Evolutionary conservation across 2,888 invertebrate species (phyloP).

Genomic region (Ryuthela nishihirai): DNA sequence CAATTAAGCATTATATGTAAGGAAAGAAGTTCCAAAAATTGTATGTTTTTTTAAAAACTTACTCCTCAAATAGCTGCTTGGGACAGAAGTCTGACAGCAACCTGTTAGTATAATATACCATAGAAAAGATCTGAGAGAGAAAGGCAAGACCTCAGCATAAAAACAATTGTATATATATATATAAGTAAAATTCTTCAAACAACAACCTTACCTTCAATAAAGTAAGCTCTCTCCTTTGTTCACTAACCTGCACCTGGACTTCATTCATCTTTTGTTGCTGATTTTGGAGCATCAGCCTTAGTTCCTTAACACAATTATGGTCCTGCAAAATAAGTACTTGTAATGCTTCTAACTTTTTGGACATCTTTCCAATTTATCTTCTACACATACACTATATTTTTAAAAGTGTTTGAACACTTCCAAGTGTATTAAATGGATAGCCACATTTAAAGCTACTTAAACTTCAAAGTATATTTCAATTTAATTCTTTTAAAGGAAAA

Average conservation of each 20-base stretch:
- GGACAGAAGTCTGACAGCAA: no score
- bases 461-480: no score
- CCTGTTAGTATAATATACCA: no score
- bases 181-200: not conserved
- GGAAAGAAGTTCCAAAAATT: no score
- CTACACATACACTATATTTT: not conserved
- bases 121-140: no score
- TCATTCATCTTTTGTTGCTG: conserved; percentile 83
- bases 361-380: not conserved
- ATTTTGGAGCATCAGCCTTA: conserved; percentile 75
- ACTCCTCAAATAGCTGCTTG: not conserved
- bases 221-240: conserved; percentile 83
- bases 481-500: no score
- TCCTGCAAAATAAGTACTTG: conserved; percentile 55
- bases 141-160: no score
- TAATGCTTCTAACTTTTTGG: not conserved
- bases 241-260: conserved; percentile 80
- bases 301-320: conserved; percentile 88
- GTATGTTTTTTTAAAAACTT: not conserved
- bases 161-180: no score
- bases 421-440: no score
- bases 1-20: no score
- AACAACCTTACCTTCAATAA: conserved; percentile 68
- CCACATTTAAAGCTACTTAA: no score
- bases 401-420: no score